Conservation (phyloP, 1,140 invertebrate species). For the Vollenhovia emeryi region DNA sequence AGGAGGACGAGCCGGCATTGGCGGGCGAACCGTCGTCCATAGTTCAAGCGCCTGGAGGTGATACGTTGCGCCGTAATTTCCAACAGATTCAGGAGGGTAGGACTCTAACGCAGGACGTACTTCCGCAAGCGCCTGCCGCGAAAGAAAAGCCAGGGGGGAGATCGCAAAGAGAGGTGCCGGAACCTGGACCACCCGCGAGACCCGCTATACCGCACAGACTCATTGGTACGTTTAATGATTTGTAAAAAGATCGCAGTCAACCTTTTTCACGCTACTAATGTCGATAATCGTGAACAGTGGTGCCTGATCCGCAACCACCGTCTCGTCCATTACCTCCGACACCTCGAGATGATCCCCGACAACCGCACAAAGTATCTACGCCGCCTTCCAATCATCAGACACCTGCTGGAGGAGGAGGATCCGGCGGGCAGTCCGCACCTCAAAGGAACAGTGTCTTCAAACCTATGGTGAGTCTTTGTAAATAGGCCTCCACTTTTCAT, state of each 20-base stretch:
- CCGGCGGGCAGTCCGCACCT: conserved; percentile 85
- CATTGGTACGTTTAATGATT: conserved; percentile 86
- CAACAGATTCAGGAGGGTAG: conserved; percentile 97
- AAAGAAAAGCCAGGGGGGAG: conserved; percentile 85
- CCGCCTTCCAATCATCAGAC: conserved; percentile 85
- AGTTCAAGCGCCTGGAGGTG: conserved; percentile 94
- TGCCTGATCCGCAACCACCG: conserved; percentile 88
- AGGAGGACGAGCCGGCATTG: conserved; percentile 93
- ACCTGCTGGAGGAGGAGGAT: conserved; percentile 76
- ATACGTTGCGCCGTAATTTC: conserved; percentile 97
- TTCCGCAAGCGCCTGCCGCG: conserved; percentile 85
- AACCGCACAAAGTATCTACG: conserved; percentile 87
- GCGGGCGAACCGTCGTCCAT: conserved; percentile 96
- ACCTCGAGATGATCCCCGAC: conserved; percentile 89
- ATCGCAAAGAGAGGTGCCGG: conserved; percentile 87
- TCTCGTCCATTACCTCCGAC: conserved; percentile 94
- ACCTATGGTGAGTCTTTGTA: conserved; percentile 89
- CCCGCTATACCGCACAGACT: conserved; percentile 95
- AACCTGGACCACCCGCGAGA: conserved; percentile 93
- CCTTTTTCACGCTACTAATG: conserved; percentile 61
- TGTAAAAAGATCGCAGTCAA: neutral
- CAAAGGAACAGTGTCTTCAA: conserved; percentile 93
- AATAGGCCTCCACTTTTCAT: conserved; percentile 16
- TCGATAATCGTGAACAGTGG: conserved; percentile 79
- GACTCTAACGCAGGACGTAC: conserved; percentile 87